Conservation (phyloP, 2,888 invertebrate genomes). For the Oligia fasciuncula region DNA sequence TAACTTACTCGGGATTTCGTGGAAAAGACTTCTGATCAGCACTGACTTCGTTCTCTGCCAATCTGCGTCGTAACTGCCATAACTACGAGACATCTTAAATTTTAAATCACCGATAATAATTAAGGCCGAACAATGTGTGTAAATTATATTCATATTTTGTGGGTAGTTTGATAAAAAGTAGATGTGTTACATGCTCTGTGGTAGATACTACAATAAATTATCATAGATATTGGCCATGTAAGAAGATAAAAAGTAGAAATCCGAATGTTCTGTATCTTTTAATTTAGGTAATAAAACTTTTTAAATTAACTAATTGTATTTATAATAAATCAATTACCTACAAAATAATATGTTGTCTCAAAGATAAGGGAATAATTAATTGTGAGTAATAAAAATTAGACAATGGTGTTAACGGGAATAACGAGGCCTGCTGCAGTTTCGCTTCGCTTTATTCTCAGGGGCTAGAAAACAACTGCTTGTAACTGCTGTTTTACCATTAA, state of each 20-base stretch:
- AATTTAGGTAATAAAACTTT: not conserved
- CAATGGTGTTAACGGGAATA: not conserved
- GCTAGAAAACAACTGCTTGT: not conserved
- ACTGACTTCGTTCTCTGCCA: conserved; percentile 67
- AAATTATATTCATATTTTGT: conserved; percentile 4
- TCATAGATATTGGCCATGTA: not conserved
- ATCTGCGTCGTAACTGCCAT: conserved; percentile 55
- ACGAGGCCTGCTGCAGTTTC: not conserved
- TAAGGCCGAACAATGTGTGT: conserved; percentile 8
- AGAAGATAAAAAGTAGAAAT: not conserved
- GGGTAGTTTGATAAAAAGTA: conserved; percentile 47
- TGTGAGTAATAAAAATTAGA: not conserved
- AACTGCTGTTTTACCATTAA: not conserved
- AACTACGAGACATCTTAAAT: conserved; percentile 58
- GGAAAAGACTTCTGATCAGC: conserved; percentile 66
- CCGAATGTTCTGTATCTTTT: not conserved
- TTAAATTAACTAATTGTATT: not conserved
- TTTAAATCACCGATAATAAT: conserved; percentile 19
- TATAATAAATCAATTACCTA: not conserved
- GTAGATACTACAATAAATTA: not conserved
- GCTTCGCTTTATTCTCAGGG: not conserved
- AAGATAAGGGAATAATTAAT: not conserved
- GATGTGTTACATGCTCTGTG: too few species aligned
- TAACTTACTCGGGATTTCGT: conserved; percentile 66
- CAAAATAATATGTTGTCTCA: not conserved